Conservation (phyloP, 2,113 vertebrate species). For the Ictalurus furcatus region DNA sequence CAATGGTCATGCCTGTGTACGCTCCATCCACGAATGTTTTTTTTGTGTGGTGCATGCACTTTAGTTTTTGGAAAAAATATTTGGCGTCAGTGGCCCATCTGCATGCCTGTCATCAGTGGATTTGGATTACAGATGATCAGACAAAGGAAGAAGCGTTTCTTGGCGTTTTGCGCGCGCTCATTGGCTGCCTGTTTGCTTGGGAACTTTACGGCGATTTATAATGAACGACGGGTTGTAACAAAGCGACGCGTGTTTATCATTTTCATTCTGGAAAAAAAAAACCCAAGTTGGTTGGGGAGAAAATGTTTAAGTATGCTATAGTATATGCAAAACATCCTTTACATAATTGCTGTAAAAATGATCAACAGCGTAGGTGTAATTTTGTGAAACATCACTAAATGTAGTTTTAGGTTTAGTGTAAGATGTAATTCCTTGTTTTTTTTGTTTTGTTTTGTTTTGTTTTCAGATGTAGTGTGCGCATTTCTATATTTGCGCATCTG, state of each 20-base stretch:
- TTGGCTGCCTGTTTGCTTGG: slow-evolving; percentile 30
- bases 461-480: neutral
- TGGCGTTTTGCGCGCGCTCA: slow-evolving; percentile 37
- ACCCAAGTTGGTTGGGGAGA: neutral
- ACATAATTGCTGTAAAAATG: neutral
- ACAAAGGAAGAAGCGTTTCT: slow-evolving; percentile 47
- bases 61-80: slow-evolving; percentile 51
- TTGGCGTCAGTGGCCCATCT: slow-evolving; percentile 61
- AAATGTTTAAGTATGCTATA: neutral
- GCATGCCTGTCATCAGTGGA: slow-evolving; percentile 40
- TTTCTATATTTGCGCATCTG: neutral
- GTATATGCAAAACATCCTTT: neutral
- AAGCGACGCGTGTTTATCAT: slow-evolving; percentile 25
- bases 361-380: neutral
- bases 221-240: neutral
- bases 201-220: neutral
- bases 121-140: slow-evolving; percentile 36
- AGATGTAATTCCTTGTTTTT: neutral
- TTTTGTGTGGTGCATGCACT: slow-evolving; percentile 26
- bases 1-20: slow-evolving; percentile 30
- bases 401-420: neutral
- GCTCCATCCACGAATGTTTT: slow-evolving; percentile 20
- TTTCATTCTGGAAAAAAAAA: neutral
- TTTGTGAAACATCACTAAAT: neutral
- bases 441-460: too few relatives aligned